phyloP scores from a whole-genome alignment of 2,797 vertebrate genomes.

The Takifugu rubripes region DNA sequence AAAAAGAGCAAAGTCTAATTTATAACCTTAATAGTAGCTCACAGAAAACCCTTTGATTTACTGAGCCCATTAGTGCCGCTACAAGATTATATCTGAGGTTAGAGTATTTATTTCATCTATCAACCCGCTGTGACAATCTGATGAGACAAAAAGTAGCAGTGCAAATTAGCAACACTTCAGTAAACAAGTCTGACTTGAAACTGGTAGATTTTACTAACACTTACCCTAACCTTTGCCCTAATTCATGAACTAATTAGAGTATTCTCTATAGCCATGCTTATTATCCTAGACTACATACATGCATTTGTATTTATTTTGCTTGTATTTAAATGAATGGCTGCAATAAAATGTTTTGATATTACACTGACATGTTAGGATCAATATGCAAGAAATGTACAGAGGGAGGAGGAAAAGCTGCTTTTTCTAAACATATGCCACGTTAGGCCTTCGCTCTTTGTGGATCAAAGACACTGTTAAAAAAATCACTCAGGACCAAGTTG shows the following conservation, averaged over 20 bases:
- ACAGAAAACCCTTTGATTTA: conserved; percentile 33
- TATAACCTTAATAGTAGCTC: conserved; percentile 27
- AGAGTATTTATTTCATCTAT: conserved; percentile 38
- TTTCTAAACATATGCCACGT: too few species aligned
- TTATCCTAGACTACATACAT: too few species aligned
- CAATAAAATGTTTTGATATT: too few species aligned
- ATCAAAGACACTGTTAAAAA: conserved; percentile 50
- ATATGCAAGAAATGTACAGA: too few species aligned
- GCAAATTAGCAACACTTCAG: conserved; percentile 49
- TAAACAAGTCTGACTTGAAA: conserved; percentile 45
- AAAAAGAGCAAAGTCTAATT: conserved; percentile 18
- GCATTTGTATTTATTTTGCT: too few species aligned
- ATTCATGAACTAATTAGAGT: too few species aligned
- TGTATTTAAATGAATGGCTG: too few species aligned
- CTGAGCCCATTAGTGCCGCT: conserved; percentile 20
- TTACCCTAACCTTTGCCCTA: conserved; percentile 7
- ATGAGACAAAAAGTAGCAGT: conserved; percentile 45
- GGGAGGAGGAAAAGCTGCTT: not conserved
- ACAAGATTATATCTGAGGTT: conserved; percentile 31
- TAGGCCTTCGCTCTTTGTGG: conserved; percentile 5
- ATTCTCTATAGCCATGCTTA: too few species aligned
- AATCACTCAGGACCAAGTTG: conserved; percentile 59
- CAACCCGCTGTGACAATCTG: conserved; percentile 38
- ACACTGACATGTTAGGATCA: too few species aligned
- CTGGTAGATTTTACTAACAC: conserved; percentile 27